A percentile compares a stretch with the other conserved stretches of the same genome.
Evolutionary conservation across 2,888 invertebrate genomes (phyloP).

Genomic region (Kryphioiulus occultus): DNA sequence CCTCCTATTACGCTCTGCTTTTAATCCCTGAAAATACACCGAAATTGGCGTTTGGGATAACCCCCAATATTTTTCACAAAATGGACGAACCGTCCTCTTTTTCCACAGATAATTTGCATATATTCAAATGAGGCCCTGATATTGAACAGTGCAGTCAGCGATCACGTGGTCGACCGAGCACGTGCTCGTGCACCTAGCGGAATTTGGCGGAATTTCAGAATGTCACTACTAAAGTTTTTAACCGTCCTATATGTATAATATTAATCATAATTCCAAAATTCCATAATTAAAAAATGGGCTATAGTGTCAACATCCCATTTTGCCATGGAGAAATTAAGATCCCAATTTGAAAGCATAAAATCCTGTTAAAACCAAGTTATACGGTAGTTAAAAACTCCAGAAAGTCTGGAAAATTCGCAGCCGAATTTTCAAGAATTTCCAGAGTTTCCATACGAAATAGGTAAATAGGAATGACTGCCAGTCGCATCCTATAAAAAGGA

Average conservation of each 20-base stretch:
- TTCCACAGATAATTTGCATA: not conserved
- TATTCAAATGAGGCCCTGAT: constrained; percentile 25
- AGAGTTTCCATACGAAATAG: not conserved
- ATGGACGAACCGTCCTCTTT: not conserved
- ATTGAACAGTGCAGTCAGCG: constrained; percentile 4
- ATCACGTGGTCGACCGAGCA: not conserved
- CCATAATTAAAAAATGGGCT: no score
- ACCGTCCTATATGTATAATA: not conserved
- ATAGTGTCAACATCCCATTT: no score
- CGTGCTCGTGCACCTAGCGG: not conserved
- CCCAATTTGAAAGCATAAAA: no score
- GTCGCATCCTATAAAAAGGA: not conserved
- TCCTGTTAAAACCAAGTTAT: no score
- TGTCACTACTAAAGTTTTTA: not conserved
- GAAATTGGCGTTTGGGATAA: not conserved
- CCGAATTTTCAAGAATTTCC: not conserved
- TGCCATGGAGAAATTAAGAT: no score
- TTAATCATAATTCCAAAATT: no score
- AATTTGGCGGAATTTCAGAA: not conserved
- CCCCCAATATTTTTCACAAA: not conserved
- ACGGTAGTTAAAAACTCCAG: not conserved
- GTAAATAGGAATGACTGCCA: not conserved
- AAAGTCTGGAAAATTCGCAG: not conserved
- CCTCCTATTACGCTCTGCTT: not conserved
- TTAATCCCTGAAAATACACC: not conserved